phyloP scores from a whole-genome alignment of 2,113 vertebrate species.

The Megalops atlanticus region DNA sequence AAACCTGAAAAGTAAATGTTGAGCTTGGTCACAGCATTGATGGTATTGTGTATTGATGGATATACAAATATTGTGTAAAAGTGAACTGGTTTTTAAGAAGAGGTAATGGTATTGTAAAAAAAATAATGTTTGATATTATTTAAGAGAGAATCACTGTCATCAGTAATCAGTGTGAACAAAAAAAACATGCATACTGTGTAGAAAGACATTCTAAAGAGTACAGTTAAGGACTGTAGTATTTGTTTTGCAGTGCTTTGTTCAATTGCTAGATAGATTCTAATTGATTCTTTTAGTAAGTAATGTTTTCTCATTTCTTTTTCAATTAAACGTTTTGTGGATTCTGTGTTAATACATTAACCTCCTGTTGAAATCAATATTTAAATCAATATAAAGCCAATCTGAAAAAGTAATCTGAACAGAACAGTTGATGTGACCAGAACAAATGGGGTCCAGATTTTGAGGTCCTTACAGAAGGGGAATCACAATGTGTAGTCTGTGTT shows the following conservation, averaged over 20 bases:
- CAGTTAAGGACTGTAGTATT: slow-evolving; percentile 22
- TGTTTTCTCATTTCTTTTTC: slow-evolving; percentile 33
- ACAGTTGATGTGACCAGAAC: neutral
- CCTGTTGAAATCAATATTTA: neutral
- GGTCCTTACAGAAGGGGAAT: neutral
- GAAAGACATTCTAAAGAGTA: slow-evolving; percentile 25
- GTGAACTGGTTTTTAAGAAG: slow-evolving; percentile 31
- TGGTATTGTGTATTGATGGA: slow-evolving; percentile 40
- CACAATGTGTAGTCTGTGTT: neutral
- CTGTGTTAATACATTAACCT: neutral
- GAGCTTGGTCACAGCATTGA: no score
- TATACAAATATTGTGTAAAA: slow-evolving; percentile 46
- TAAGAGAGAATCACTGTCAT: slow-evolving; percentile 24
- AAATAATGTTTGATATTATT: slow-evolving; percentile 23
- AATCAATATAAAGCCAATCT: neutral
- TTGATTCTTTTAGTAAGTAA: slow-evolving; percentile 32
- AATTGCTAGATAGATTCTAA: slow-evolving; percentile 22
- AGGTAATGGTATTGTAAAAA: slow-evolving; percentile 35
- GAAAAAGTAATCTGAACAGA: neutral
- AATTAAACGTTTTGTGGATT: slow-evolving; percentile 39
- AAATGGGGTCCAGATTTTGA: neutral
- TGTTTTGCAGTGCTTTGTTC: slow-evolving; percentile 33
- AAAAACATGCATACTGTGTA: slow-evolving; percentile 20
- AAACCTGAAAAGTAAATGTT: slow-evolving; percentile 25
- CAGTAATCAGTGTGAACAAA: slow-evolving; percentile 16